Evolutionary conservation across 2,888 invertebrate species (phyloP), one percentile per base, ranked within the genome.

Genomic region (Argyra leucocephala): DNA sequence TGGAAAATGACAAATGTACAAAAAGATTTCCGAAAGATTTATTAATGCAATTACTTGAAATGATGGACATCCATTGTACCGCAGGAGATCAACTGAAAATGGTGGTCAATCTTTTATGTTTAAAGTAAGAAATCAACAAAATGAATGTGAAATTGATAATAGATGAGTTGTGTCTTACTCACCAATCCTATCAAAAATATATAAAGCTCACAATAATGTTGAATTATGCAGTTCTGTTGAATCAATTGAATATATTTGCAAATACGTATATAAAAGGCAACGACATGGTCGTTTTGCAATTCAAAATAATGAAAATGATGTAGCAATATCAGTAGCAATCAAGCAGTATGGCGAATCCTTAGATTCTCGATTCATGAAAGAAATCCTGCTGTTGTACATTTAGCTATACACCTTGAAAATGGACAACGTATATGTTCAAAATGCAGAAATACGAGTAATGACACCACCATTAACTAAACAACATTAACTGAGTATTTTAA

Each of bases 221-320:
- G 76, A 79, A 67, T 73, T 62, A 65, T 81, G 79, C 66, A 74
- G 72, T 70, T 80, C 78, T 0, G 76, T 81, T 0, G 77, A 79
- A 67, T 71, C 73, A 0, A 77, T 78, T 22, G 78, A 78, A 72
- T 78, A 78, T 66, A 73, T 79, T 68, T 76, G 75, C 68, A 78
- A 79, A 70, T 80, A 80, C 71, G 74, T 26, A 26, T 7, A 26
- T 26, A n/a, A 26, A 26, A 26, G 26, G 26, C 26, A 26, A 26
- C 26, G 26, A 26, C 7, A 6, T 26, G 26, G 26, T 7, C 26
- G 26, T 26, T 26, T 26, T 26, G 26, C 7, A 26, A 26, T 26
- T 26, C 26, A 26, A 26, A 26, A 26, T 26, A 26, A 26, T 7
- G 26, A 26, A 26, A 26, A 26, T 26, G 26, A 26, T 26, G 26